These are phyloP conservation scores for Amphiura filiformis DNA, from an alignment of 35 echinoderm and acorn worm species.

Conservation along the genomic window DNA sequence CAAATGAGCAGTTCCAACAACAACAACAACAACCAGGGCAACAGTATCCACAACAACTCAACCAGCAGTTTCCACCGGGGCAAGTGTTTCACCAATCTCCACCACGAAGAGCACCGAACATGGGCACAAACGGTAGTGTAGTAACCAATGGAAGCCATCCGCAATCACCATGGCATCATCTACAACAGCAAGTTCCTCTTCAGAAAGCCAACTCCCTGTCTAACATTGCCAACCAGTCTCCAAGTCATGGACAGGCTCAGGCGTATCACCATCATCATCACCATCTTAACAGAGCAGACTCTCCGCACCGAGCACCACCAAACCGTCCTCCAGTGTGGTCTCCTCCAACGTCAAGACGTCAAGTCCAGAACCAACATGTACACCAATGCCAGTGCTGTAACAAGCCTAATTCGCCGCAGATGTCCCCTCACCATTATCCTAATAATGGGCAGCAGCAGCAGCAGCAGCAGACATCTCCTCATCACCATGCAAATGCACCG, in stretches of 20 bases:
- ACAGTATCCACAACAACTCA: background rate
- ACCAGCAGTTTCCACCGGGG: background rate
- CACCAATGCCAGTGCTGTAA: background rate
- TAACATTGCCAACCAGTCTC: background rate
- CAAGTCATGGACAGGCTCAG: conserved; percentile 12
- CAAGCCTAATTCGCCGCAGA: background rate
- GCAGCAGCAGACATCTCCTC: background rate
- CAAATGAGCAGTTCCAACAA: background rate
- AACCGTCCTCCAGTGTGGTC: background rate
- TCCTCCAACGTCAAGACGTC: background rate
- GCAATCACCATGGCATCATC: background rate
- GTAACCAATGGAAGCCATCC: conserved; percentile 10
- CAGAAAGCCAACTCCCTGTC: background rate
- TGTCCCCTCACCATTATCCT: background rate
- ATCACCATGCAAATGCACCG: background rate
- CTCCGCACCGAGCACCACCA: background rate
- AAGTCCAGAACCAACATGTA: background rate
- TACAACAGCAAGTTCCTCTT: background rate
- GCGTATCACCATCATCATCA: conserved; percentile 16
- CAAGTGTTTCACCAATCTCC: background rate
- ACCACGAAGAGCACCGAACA: background rate
- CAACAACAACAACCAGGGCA: conserved; percentile 4
- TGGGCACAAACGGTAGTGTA: background rate
- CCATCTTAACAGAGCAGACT: conserved; percentile 15
- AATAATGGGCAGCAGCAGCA: too few relatives aligned